A percentile compares a stretch with the other conserved stretches of the same genome.
phyloP scores from a whole-genome alignment of 2,113 vertebrate genomes.

The Emydocephalus ijimae region DNA sequence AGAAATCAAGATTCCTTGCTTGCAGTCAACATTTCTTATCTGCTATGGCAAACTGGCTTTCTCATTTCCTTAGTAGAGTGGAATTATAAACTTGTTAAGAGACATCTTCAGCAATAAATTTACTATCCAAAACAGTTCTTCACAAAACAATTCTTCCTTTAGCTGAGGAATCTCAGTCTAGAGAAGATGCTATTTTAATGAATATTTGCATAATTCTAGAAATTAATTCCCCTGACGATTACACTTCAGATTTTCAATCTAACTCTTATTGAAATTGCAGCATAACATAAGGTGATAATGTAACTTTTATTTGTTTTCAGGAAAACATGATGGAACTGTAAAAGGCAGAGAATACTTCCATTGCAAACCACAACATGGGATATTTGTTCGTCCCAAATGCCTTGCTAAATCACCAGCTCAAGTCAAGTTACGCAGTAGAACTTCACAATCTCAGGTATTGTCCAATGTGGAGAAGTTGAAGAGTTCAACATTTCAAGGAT shows the following conservation, averaged over 20 bases:
- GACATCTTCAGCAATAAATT: background rate
- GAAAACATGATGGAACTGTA: slow-evolving; percentile 81
- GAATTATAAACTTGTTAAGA: background rate
- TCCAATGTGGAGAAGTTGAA: slow-evolving; percentile 60
- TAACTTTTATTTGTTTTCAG: slow-evolving; percentile 65
- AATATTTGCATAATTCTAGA: background rate
- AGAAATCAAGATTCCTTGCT: background rate
- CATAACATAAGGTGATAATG: background rate
- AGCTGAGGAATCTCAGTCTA: background rate
- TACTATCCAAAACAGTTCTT: background rate
- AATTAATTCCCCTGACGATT: background rate
- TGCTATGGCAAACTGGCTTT: background rate
- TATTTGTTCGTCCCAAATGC: slow-evolving; percentile 79
- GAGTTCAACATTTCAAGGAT: slow-evolving; percentile 43
- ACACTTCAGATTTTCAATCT: background rate
- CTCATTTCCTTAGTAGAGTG: background rate
- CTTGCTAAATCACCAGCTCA: slow-evolving; percentile 74
- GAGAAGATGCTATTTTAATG: background rate
- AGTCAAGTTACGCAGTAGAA: slow-evolving; percentile 59
- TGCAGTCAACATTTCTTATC: background rate
- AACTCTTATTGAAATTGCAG: background rate
- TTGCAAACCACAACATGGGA: slow-evolving; percentile 75
- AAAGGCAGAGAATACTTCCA: slow-evolving; percentile 81
- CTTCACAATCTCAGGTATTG: slow-evolving; percentile 61
- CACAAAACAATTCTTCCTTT: background rate